These are phyloP conservation scores for Mellivora capensis DNA, from an alignment of 2,113 vertebrate genomes.

Conservation along the genomic window DNA sequence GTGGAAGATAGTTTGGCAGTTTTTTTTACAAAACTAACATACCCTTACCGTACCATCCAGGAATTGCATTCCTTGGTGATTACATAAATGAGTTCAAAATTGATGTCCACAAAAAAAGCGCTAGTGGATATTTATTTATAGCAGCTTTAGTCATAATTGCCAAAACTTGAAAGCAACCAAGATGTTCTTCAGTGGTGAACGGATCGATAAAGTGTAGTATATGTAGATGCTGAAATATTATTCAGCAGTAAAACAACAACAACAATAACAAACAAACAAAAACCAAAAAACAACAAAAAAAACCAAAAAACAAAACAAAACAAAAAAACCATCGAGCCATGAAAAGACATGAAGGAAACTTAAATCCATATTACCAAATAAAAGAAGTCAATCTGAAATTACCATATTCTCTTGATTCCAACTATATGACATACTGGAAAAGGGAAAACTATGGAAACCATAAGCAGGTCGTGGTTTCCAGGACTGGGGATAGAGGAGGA, in stretches of 20 bases:
- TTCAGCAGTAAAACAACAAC: not conserved
- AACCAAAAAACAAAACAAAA: no score
- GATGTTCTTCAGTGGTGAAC: not conserved
- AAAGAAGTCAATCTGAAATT: not conserved
- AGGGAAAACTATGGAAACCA: not conserved
- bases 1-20: not conserved
- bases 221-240: not conserved
- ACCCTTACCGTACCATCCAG: not conserved
- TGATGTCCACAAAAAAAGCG: not conserved
- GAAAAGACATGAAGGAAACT: not conserved
- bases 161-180: not conserved
- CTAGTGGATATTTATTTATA: not conserved
- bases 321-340: not conserved
- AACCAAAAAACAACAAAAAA: not conserved
- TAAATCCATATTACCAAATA: not conserved
- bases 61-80: not conserved
- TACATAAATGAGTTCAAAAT: not conserved
- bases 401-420: not conserved
- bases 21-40: not conserved
- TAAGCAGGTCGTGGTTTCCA: not conserved
- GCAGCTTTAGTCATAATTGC: not conserved
- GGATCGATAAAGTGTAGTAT: not conserved
- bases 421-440: not conserved
- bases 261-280: no score
- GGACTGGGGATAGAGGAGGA: not conserved